Conservation (phyloP, 2,888 invertebrate species). For the Monoplex corrugatus region DNA sequence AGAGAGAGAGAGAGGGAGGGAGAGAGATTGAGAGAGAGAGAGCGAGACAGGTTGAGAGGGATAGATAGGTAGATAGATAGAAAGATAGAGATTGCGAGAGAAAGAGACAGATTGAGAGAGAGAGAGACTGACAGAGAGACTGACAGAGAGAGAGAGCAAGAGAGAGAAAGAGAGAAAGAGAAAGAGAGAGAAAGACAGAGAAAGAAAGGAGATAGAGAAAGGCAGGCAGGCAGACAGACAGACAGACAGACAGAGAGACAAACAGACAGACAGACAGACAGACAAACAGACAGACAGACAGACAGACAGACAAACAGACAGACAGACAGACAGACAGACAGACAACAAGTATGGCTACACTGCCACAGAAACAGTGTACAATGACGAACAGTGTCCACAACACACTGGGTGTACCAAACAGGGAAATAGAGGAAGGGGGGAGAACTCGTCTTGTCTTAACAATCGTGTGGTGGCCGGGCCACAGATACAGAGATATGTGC, state of each 20-base stretch:
- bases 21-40: not conserved
- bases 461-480: too few relatives aligned
- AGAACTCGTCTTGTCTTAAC: too few relatives aligned
- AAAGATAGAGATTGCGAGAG: too few relatives aligned
- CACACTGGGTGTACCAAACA: too few relatives aligned
- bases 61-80: not conserved
- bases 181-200: not conserved
- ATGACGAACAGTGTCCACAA: too few relatives aligned
- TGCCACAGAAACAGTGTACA: too few relatives aligned
- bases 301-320: not conserved
- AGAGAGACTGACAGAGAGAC: not conserved
- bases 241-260: conserved; percentile 13
- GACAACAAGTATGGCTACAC: too few relatives aligned
- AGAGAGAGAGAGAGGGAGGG: conserved; percentile 13
- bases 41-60: not conserved
- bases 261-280: not conserved
- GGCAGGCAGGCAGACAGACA: not conserved
- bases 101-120: not conserved
- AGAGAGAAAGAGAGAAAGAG: not conserved
- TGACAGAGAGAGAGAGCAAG: not conserved
- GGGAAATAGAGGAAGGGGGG: too few relatives aligned
- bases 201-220: not conserved
- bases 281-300: conserved; percentile 11
- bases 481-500: too few relatives aligned
- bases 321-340: too few relatives aligned